Percentiles rank a stretch among this genome's conserved stretches.
phyloP scores from a whole-genome alignment of 2,888 invertebrate species.

The Polydrusus tereticollis region DNA sequence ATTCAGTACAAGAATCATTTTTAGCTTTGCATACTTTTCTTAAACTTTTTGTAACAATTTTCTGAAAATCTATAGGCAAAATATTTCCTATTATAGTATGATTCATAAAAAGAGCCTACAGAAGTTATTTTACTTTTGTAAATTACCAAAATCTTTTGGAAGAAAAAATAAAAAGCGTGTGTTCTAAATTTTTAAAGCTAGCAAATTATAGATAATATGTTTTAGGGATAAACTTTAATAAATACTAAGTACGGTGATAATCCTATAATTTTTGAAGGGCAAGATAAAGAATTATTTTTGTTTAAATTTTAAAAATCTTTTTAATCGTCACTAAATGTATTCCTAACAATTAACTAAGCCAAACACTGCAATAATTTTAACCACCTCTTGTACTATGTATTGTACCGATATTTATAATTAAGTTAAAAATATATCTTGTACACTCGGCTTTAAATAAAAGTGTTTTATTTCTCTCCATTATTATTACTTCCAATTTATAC shows the following conservation, averaged over 20 bases:
- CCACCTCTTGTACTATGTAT: constrained; percentile 4
- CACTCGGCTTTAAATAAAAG: constrained; percentile 7
- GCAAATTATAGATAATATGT: constrained; percentile 14
- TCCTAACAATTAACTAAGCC: constrained; percentile 11
- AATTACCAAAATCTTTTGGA: constrained; percentile 4
- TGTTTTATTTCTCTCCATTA: not conserved
- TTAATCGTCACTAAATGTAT: not conserved
- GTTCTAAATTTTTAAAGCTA: constrained; percentile 23
- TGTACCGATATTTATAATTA: not conserved
- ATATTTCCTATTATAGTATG: not conserved
- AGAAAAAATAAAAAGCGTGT: constrained; percentile 11
- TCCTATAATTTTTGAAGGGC: not conserved
- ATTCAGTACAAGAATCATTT: no score
- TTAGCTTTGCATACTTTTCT: not conserved
- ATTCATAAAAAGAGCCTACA: not conserved
- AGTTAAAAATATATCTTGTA: constrained; percentile 24
- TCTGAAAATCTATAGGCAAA: no score
- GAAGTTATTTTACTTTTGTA: not conserved
- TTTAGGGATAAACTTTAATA: not conserved
- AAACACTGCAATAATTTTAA: constrained; percentile 31
- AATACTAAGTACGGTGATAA: not conserved
- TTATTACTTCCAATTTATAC: constrained; percentile 30
- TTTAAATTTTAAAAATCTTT: not conserved
- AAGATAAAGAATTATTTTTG: not conserved
- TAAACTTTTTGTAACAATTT: not conserved